Conservation (phyloP, 2,113 vertebrate genomes). For the Danio rerio region GRCz12tu NC_133191.1:50621001-50621500, state of each 20-base stretch:
- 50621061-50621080: background rate
- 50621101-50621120: background rate
- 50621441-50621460: conserved; percentile 24
- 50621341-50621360: conserved; percentile 53
- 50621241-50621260: background rate
- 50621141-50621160: background rate
- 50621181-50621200: background rate
- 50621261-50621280: background rate
- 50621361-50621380: conserved; percentile 72
- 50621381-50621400: conserved; percentile 62
- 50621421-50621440: conserved; percentile 35
- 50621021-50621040: background rate
- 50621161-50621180: background rate
- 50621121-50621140: background rate
- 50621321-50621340: conserved; percentile 50
- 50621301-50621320: conserved; percentile 10
- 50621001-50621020: conserved; percentile 13
- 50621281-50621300: background rate
- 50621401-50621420: conserved; percentile 51
- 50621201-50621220: background rate
- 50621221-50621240: background rate
- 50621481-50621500: conserved; percentile 45
- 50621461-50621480: conserved; percentile 35
- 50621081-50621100: background rate
- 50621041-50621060: background rate